These are phyloP conservation scores for Parotia lawesii DNA, from an alignment of 2,113 vertebrate genomes.

Conservation along the genomic window DNA sequence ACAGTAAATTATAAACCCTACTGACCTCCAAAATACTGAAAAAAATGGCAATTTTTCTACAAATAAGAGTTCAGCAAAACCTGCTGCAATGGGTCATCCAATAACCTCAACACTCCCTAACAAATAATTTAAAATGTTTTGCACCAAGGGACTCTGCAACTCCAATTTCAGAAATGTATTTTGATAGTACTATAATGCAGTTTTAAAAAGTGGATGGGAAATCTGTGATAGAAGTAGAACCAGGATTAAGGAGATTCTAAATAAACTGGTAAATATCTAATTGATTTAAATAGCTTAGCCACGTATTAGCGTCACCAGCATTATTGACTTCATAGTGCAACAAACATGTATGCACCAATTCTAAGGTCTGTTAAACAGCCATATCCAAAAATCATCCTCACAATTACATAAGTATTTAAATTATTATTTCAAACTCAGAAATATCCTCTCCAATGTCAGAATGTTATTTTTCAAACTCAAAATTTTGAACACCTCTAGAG, in stretches of 20 bases:
- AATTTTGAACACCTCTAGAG: neutral
- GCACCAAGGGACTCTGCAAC: neutral
- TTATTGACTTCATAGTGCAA: neutral
- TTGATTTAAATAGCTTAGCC: neutral
- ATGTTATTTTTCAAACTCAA: neutral
- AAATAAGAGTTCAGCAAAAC: neutral
- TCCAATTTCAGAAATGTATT: neutral
- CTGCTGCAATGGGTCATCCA: neutral
- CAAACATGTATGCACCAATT: neutral
- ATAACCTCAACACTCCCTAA: neutral
- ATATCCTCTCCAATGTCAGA: neutral
- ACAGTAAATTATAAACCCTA: neutral
- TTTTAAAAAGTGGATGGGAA: neutral
- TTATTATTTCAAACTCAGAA: neutral
- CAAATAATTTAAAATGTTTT: neutral
- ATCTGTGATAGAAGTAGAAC: neutral
- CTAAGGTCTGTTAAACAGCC: neutral
- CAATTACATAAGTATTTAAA: neutral
- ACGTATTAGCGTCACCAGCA: neutral
- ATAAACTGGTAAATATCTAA: neutral
- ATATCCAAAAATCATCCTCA: neutral
- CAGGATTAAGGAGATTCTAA: neutral
- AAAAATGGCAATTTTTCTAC: neutral
- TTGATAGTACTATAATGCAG: neutral
- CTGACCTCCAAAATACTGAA: neutral